Percentiles rank a stretch among this genome's conserved stretches.
phyloP scores from a whole-genome alignment of 2,888 invertebrate genomes.

The Panorpa germanica region DNA sequence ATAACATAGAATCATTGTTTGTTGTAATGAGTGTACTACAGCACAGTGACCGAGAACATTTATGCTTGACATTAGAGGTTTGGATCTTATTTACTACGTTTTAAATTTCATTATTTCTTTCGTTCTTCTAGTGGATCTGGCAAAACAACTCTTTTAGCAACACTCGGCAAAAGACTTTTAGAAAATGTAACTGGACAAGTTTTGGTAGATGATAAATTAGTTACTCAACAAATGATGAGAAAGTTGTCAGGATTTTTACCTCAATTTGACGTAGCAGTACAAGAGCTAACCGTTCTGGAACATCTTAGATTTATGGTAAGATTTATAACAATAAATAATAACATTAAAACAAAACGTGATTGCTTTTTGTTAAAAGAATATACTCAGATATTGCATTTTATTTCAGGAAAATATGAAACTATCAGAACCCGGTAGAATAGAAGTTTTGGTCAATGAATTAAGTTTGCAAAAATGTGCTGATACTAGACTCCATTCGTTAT shows the following conservation, averaged over 20 bases:
- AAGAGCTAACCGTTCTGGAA: constrained; percentile 59
- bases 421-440: too few species aligned
- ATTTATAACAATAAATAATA: constrained; percentile 11
- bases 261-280: constrained; percentile 66
- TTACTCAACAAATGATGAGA: constrained; percentile 44
- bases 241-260: constrained; percentile 71
- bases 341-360: constrained; percentile 5
- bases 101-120: too few species aligned
- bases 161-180: constrained; percentile 51
- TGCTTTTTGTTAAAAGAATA: too few species aligned
- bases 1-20: neutral
- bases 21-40: neutral
- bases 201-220: constrained; percentile 44
- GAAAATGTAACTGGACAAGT: constrained; percentile 48
- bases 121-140: constrained; percentile 56
- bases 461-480: constrained; percentile 51
- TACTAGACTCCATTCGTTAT: constrained; percentile 55
- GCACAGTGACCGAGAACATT: neutral
- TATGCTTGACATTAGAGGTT: neutral
- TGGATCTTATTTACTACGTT: neutral
- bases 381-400: too few species aligned
- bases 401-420: too few species aligned
- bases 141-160: constrained; percentile 54
- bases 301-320: constrained; percentile 75
- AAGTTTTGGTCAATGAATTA: constrained; percentile 37